A percentile compares a stretch with the other conserved stretches of the same genome.
Conservation (phyloP, 2,113 vertebrate genomes). For the Anthoscopus minutus region DNA sequence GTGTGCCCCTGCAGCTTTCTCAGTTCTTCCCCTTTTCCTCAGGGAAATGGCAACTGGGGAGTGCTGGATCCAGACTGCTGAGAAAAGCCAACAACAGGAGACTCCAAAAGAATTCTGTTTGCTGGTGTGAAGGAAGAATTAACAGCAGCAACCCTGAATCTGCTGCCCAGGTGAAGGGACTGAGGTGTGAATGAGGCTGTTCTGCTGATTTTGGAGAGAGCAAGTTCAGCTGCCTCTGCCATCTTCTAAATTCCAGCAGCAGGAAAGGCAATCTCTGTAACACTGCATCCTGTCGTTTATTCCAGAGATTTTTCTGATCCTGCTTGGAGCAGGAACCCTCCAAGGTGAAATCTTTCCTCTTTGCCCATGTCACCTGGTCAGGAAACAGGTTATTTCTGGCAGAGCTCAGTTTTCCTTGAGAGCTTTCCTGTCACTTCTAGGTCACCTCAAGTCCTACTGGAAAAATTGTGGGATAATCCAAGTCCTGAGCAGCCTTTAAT, state of each 20-base stretch:
- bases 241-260: background rate
- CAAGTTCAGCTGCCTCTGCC: background rate
- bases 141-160: background rate
- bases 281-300: rapidly evolving
- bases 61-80: background rate
- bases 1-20: background rate
- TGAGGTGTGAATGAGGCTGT: background rate
- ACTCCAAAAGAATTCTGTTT: background rate
- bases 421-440: background rate
- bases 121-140: background rate
- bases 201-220: background rate
- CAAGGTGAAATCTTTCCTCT: background rate
- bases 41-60: background rate
- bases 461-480: background rate
- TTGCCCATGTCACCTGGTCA: rapidly evolving
- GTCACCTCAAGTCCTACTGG: background rate
- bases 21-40: background rate
- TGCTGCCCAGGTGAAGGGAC: background rate
- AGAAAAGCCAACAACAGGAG: background rate
- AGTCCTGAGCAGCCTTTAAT: constrained; percentile 3
- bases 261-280: background rate
- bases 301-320: background rate
- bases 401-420: background rate
- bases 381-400: background rate
- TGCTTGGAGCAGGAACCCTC: rapidly evolving